Conservation (phyloP, 2,797 vertebrate species). For the Telmatherina bonti region DNA sequence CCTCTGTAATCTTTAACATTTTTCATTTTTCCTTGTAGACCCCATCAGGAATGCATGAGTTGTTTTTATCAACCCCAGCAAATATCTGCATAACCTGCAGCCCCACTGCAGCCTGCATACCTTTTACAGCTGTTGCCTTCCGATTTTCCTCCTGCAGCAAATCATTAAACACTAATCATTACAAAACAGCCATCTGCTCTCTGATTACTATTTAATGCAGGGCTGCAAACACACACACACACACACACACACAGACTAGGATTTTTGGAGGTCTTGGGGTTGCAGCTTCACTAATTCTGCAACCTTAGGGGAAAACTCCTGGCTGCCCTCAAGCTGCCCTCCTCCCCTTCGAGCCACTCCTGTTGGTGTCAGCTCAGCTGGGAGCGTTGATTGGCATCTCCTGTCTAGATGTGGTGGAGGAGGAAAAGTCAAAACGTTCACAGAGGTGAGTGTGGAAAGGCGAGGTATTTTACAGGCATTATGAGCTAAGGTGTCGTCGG, state of each 20-base stretch:
- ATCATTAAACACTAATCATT: conserved; percentile 69
- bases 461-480: conserved; percentile 17
- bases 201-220: conserved; percentile 63
- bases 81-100: conserved; percentile 14
- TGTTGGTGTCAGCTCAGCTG: conserved; percentile 34
- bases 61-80: neutral
- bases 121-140: conserved; percentile 41
- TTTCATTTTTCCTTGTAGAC: neutral
- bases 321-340: conserved; percentile 17
- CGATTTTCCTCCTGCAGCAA: conserved; percentile 32
- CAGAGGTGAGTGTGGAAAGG: conserved; percentile 13
- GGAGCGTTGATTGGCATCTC: conserved; percentile 36
- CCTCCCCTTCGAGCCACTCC: neutral
- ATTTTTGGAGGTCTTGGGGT: conserved; percentile 29
- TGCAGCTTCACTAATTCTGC: conserved; percentile 29
- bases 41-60: neutral
- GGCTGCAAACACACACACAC: conserved; percentile 18
- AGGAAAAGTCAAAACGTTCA: conserved; percentile 12
- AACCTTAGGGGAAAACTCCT: conserved; percentile 10
- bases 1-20: neutral
- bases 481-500: conserved; percentile 21
- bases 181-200: conserved; percentile 70
- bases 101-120: conserved; percentile 37
- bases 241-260: conserved; percentile 22
- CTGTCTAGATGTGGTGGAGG: conserved; percentile 7